Evolutionary conservation across 2,113 vertebrate genomes (phyloP).

Genomic region (Mormoops blainvillei): DNA sequence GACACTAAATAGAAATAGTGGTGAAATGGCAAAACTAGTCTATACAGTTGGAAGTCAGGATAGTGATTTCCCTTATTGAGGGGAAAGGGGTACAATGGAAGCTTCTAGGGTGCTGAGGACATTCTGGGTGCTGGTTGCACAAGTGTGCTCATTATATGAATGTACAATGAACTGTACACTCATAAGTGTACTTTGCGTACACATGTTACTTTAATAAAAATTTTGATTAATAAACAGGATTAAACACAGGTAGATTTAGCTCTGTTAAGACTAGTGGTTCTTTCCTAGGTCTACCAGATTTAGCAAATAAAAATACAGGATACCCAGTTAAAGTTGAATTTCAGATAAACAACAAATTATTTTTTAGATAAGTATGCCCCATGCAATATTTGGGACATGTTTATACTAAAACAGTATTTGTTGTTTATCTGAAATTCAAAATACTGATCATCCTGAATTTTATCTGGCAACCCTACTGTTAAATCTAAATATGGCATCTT

Average conservation of each 20-base stretch:
- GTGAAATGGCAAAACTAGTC: neutral
- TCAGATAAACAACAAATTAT: neutral
- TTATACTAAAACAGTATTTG: neutral
- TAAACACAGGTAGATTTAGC: neutral
- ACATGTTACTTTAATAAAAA: neutral
- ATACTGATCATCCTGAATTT: neutral
- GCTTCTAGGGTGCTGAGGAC: neutral
- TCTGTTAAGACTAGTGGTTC: neutral
- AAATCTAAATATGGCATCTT: neutral
- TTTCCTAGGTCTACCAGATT: neutral
- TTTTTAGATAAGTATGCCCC: neutral
- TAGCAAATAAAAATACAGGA: neutral
- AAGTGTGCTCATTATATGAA: neutral
- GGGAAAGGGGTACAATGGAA: neutral
- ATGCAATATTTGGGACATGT: neutral
- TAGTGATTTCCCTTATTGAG: neutral
- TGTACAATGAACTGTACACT: neutral
- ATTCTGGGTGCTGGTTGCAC: neutral
- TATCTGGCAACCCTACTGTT: neutral
- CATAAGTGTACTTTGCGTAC: neutral
- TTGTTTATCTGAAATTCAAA: slow-evolving; percentile 13
- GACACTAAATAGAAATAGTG: neutral
- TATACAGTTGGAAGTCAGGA: neutral
- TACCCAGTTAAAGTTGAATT: neutral
- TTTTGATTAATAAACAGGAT: neutral